phyloP scores from a whole-genome alignment of 2,113 vertebrate genomes.

The Pitta sordida region DNA sequence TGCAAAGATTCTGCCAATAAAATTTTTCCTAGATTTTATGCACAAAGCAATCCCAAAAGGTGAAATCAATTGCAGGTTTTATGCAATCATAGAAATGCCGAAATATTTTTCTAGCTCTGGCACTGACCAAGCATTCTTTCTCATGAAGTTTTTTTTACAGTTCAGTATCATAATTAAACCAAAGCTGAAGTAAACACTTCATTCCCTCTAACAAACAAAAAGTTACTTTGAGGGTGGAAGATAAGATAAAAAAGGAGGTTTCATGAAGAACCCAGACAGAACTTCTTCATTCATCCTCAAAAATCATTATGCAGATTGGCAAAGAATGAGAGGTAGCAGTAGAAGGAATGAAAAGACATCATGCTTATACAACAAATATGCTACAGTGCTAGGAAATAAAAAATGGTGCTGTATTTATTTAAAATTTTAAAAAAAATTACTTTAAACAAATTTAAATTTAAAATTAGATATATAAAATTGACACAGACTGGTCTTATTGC shows the following conservation, averaged over 20 bases:
- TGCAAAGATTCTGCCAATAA: neutral
- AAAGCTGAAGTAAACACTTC: neutral
- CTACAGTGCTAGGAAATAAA: neutral
- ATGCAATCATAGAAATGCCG: neutral
- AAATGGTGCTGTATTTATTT: neutral
- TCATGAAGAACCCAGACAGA: neutral
- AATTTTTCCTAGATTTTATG: neutral
- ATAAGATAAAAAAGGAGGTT: neutral
- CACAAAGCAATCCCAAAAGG: neutral
- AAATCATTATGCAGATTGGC: conserved; percentile 1
- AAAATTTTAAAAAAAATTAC: conserved; percentile 5
- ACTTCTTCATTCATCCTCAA: conserved; percentile 5
- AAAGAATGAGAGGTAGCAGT: conserved; percentile 36
- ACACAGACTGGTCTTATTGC: neutral
- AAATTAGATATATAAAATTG: neutral
- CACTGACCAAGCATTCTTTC: neutral
- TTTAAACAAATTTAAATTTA: no score
- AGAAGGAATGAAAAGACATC: conserved; percentile 42
- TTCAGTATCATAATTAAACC: neutral
- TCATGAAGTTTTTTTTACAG: neutral
- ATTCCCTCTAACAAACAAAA: neutral
- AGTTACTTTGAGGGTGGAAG: conserved; percentile 1
- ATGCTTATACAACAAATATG: conserved; percentile 45
- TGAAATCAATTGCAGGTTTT: neutral
- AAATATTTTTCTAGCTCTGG: neutral